Percentiles rank a stretch among this genome's conserved stretches.
These are phyloP conservation scores for Anguilla obscura DNA, from an alignment of 2,797 vertebrate genomes.

Conservation along the genomic window DNA sequence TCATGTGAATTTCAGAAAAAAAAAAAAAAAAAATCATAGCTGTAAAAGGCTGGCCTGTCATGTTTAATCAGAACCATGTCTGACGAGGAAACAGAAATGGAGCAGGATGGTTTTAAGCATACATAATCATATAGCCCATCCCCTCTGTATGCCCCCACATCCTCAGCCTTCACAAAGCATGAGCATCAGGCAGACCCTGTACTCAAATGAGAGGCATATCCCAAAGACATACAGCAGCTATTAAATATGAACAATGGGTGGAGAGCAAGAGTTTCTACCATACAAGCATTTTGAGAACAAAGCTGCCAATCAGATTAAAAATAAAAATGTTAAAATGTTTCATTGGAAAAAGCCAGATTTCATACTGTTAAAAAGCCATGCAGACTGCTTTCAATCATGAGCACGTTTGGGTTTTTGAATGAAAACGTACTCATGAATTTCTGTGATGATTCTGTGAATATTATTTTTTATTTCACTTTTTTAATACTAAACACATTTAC, in stretches of 20 bases:
- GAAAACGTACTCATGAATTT: neutral
- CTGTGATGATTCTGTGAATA: neutral
- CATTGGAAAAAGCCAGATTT: neutral
- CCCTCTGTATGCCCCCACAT: conserved; percentile 48
- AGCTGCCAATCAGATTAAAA: neutral
- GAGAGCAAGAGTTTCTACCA: neutral
- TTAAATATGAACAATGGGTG: conserved; percentile 50
- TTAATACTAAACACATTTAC: too few relatives aligned
- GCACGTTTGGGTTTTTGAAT: neutral
- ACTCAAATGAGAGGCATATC: conserved; percentile 64
- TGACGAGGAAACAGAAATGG: conserved; percentile 70
- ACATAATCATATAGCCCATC: conserved; percentile 54
- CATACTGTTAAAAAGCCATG: neutral
- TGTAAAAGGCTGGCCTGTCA: conserved; percentile 71
- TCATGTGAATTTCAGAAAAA: conserved; percentile 57
- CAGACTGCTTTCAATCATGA: neutral
- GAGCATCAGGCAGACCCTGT: conserved; percentile 59
- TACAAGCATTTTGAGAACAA: neutral
- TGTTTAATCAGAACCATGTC: conserved; percentile 70
- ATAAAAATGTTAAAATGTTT: neutral
- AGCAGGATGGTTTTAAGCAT: conserved; percentile 64
- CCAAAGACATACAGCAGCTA: conserved; percentile 50
- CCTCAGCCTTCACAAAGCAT: conserved; percentile 66
- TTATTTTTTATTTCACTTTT: neutral
- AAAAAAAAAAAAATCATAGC: conserved; percentile 57